phyloP scores from a whole-genome alignment of 2,888 invertebrate genomes.

The Eilema depressum region DNA sequence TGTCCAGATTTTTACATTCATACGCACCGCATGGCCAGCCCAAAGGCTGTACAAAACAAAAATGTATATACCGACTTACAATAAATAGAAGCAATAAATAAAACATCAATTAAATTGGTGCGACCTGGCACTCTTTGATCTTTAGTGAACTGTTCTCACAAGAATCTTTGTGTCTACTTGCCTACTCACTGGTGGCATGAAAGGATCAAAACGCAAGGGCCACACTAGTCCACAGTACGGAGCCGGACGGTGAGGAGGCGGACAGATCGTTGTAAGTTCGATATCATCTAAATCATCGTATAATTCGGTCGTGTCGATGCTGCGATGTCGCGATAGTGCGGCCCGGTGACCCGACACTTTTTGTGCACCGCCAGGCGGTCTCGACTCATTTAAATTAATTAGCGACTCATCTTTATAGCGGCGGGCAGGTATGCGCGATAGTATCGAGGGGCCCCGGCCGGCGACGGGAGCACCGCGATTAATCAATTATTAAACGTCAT shows the following conservation, averaged over 20 bases:
- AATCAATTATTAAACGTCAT: constrained; percentile 83
- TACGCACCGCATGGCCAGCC: no score
- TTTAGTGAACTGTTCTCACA: not conserved
- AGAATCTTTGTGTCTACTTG: not conserved
- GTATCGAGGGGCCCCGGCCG: constrained; percentile 33
- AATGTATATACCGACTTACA: no score
- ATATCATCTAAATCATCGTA: constrained; percentile 67
- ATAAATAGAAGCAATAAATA: not conserved
- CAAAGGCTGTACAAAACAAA: no score
- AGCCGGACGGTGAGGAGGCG: constrained; percentile 28
- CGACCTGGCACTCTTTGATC: not conserved
- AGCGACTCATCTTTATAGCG: constrained; percentile 70
- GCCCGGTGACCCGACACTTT: constrained; percentile 47
- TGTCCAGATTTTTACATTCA: no score
- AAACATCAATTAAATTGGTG: no score
- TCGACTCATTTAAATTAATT: constrained; percentile 79
- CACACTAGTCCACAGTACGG: constrained; percentile 7
- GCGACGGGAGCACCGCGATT: constrained; percentile 65
- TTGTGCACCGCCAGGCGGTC: constrained; percentile 60
- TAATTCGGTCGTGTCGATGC: constrained; percentile 56
- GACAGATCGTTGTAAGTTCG: constrained; percentile 49
- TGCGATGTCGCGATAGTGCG: constrained; percentile 55
- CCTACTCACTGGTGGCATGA: not conserved
- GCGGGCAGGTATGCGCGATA: constrained; percentile 54
- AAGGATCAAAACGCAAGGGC: constrained; percentile 26